Base-by-base conservation (phyloP, 2,888 invertebrate genomes). In the Philereme vetulata region DNA sequence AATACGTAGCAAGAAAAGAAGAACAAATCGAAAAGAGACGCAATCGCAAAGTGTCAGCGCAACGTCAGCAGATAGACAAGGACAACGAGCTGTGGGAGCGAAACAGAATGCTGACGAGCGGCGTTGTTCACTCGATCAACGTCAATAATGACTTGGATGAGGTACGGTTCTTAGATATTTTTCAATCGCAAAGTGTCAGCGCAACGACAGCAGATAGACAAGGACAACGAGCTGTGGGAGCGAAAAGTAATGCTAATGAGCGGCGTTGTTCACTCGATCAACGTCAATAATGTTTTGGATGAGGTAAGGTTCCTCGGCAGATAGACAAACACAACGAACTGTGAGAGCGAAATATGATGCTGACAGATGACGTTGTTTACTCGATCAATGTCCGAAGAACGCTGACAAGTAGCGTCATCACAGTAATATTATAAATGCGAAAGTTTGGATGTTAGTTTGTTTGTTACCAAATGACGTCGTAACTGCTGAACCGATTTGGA, bases 61-160 rank as follows among this genome's bases (percentile, higher is more conserved):
- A 98, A 72, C 96, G 99, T 73, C 94, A 98, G 61, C 99, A 99
- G 90, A 98, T 98, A 74, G 98, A 99, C 86, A 97, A 97, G 86
- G 99, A 99, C 92, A 99, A 99, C 85, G 99, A 99, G 82, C 93
- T 98, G 71, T 99, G 99, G 99, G 99, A 99, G 88, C 94, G 98
- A 33, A 99, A 99, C 93, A 94, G 99, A 67, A 98, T 99, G 98
- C 93, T 99, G 34, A 97, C 98, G 5, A 97, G 97, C 35, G 97
- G 99, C 11, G 98, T 98, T 0, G 98, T 99, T 0, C 96, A 96
- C 78, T 95, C 96, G 35, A 95, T 97, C 43, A 97, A 96, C 76
- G 95, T 96, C 35, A 97, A 96, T 80, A 97, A 98, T 72, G 98
- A 98, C 82, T 96, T 97, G 81, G 99, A 99, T 75, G 99, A 99